Evolutionary conservation across 2,888 invertebrate genomes (phyloP).

Genomic region (Mesodorylaimus sp.): DNA sequence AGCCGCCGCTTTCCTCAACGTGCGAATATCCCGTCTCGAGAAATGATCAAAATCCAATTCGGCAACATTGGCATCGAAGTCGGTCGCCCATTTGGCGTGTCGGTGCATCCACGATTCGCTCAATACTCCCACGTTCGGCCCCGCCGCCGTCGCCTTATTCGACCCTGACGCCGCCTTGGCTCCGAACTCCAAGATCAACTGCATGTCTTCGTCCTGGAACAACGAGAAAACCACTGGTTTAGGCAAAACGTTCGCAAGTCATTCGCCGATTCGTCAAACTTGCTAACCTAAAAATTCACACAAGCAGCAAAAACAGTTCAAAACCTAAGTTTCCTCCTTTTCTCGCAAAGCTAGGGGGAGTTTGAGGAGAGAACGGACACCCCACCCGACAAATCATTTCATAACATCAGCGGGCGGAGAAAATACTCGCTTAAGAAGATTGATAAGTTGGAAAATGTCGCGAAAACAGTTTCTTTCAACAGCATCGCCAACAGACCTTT

Average conservation of each 20-base stretch:
- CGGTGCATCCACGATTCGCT: conserved; percentile 1
- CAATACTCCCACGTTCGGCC: background rate
- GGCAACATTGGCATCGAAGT: conserved; percentile 27
- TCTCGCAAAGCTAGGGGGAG: background rate
- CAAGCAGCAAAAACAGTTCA: too few species aligned
- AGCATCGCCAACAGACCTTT: too few species aligned
- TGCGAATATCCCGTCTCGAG: too few species aligned
- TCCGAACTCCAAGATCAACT: conserved; percentile 11
- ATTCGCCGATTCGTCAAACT: background rate
- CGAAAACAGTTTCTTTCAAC: too few species aligned
- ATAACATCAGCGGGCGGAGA: too few species aligned
- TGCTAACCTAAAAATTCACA: background rate
- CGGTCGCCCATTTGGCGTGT: conserved; percentile 9
- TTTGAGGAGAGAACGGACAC: background rate
- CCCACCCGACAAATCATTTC: too few species aligned
- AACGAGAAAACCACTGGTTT: background rate
- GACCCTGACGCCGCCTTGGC: background rate
- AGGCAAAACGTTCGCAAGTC: background rate
- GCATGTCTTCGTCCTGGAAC: conserved; percentile 12
- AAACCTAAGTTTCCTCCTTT: background rate
- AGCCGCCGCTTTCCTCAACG: background rate
- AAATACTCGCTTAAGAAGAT: too few species aligned
- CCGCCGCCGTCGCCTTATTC: background rate
- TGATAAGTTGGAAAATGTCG: too few species aligned
- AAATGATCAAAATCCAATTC: conserved; percentile 24